phyloP scores from a whole-genome alignment of 2,888 invertebrate species.

The Cyrtodaria siliqua region DNA sequence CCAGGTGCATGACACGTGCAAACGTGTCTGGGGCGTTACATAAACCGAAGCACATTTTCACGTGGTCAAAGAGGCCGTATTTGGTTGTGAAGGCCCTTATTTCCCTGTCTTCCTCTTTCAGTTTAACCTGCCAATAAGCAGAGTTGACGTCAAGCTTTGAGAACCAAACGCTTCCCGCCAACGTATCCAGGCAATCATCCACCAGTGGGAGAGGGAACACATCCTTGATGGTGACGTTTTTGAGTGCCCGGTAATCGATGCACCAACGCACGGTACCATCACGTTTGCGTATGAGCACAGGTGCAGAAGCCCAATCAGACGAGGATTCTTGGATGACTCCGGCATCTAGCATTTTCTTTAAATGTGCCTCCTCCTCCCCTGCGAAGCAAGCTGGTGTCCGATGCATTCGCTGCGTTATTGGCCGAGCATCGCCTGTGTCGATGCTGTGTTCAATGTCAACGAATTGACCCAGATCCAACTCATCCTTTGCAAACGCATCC shows the following conservation, averaged over 20 bases:
- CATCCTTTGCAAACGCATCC: conserved; percentile 42
- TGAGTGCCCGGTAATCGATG: conserved; percentile 47
- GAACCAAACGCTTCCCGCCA: conserved; percentile 38
- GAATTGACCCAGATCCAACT: conserved; percentile 37
- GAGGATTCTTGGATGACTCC: conserved; percentile 38
- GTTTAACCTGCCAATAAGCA: conserved; percentile 45
- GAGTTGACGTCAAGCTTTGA: conserved; percentile 44
- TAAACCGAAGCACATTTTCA: conserved; percentile 60
- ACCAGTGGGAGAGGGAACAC: conserved; percentile 23
- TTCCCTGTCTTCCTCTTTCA: conserved; percentile 27
- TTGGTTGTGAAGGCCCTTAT: conserved; percentile 66
- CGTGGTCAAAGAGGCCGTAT: conserved; percentile 56
- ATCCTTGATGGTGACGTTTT: conserved; percentile 29
- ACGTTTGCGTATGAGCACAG: conserved; percentile 50
- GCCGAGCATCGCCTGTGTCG: conserved; percentile 32
- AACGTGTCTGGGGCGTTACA: conserved; percentile 63
- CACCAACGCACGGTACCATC: conserved; percentile 47
- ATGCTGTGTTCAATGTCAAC: conserved; percentile 42
- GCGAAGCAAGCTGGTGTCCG: conserved; percentile 42
- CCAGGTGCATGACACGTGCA: too few relatives aligned
- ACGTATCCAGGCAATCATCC: conserved; percentile 45
- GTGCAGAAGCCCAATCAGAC: conserved; percentile 54
- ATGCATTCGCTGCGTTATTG: conserved; percentile 41
- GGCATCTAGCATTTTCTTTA: conserved; percentile 38
- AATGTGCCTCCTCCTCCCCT: conserved; percentile 38